phyloP scores from a whole-genome alignment of 1,140 invertebrate genomes.

The Atopsyche davidsoni region DNA sequence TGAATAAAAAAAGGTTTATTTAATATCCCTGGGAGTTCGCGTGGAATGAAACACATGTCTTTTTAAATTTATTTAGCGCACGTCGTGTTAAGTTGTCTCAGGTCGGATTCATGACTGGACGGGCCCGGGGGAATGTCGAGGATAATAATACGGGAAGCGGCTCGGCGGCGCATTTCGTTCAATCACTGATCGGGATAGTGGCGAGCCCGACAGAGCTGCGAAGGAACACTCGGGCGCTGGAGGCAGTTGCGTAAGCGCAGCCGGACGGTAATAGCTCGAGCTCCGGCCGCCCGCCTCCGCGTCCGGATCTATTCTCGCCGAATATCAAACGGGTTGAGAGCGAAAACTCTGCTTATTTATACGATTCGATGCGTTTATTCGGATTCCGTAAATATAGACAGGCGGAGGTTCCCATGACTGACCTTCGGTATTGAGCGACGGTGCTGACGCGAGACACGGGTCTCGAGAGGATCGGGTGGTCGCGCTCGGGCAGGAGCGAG shows the following conservation, averaged over 20 bases:
- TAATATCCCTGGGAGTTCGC: too few species aligned
- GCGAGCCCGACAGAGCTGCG: too few species aligned
- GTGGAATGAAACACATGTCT: too few species aligned
- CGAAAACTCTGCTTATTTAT: not conserved
- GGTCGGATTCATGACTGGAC: not conserved
- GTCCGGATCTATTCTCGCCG: slow-evolving; percentile 10
- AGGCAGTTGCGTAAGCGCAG: not conserved
- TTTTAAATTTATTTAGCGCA: too few species aligned
- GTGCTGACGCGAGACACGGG: slow-evolving; percentile 48
- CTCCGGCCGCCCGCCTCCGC: slow-evolving; percentile 4
- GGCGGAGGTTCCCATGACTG: slow-evolving; percentile 29
- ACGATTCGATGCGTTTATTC: not conserved
- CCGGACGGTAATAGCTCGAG: slow-evolving; percentile 17
- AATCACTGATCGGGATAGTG: too few species aligned
- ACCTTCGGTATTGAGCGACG: slow-evolving; percentile 42
- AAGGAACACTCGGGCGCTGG: too few species aligned
- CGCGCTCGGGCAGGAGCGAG: slow-evolving; percentile 60
- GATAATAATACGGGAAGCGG: not conserved
- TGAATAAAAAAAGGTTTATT: too few species aligned
- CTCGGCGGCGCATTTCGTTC: not conserved
- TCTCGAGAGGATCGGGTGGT: slow-evolving; percentile 55
- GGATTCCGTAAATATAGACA: slow-evolving; percentile 7
- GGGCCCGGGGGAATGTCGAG: not conserved
- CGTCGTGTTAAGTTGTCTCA: too few species aligned
- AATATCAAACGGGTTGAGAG: slow-evolving; percentile 6